phyloP scores from a whole-genome alignment of 30 jellyfish, hydroid and myxozoan genomes.

The Pseudorhiza aurosa region DNA sequence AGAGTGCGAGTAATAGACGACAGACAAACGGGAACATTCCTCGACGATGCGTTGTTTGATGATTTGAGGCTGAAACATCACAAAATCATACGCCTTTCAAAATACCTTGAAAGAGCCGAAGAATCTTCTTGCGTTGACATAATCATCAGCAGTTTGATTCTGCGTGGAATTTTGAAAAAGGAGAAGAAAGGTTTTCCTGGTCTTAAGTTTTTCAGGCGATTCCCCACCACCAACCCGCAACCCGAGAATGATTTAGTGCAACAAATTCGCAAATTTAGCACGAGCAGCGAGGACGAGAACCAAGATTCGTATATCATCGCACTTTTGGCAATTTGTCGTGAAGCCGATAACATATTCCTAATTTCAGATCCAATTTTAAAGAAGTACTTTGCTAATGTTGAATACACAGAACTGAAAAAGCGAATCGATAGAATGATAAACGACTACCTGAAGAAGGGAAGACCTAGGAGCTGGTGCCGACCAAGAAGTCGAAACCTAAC shows the following conservation, averaged over 20 bases:
- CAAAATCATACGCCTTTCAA: conserved; percentile 71
- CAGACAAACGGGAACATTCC: conserved; percentile 62
- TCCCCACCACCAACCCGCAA: conserved; percentile 96
- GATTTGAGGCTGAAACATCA: conserved; percentile 73
- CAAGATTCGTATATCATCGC: conserved; percentile 91
- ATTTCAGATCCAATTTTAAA: conserved; percentile 92
- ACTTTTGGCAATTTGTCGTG: conserved; percentile 86
- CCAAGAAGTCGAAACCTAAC: conserved; percentile 64
- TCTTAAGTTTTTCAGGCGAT: conserved; percentile 73
- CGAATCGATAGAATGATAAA: conserved; percentile 67
- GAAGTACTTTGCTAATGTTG: conserved; percentile 78
- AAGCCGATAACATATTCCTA: conserved; percentile 93
- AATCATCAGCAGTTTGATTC: conserved; percentile 77
- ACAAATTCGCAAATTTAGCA: conserved; percentile 78
- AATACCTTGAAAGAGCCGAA: conserved; percentile 92
- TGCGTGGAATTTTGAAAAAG: conserved; percentile 85
- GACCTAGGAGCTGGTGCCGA: conserved; percentile 78
- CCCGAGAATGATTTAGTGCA: conserved; percentile 88
- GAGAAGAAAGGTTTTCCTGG: conserved; percentile 94
- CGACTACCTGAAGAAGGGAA: conserved; percentile 31
- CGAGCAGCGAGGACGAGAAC: conserved; percentile 19
- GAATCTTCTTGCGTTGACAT: conserved; percentile 91
- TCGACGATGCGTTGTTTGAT: conserved; percentile 88
- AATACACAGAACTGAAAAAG: conserved; percentile 79
- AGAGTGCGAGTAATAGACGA: conserved; percentile 76